Percentiles rank a stretch among this genome's conserved stretches.
These are phyloP conservation scores for Bellardia pandia DNA, from an alignment of 2,888 invertebrate genomes.

Conservation along the genomic window DNA sequence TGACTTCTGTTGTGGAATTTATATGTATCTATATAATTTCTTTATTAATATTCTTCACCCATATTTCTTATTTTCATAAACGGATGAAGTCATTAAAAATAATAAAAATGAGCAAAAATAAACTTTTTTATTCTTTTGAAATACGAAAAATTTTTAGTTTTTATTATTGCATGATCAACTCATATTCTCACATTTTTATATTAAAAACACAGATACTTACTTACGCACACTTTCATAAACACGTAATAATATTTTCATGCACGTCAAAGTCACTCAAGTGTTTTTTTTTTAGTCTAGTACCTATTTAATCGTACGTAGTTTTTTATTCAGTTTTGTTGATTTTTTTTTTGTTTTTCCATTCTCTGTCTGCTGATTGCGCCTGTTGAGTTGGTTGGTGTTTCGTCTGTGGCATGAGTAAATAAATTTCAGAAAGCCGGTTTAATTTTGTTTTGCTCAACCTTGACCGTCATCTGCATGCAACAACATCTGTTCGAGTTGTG, in stretches of 20 bases:
- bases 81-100: conserved; percentile 62
- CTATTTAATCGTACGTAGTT: neutral
- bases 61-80: conserved; percentile 34
- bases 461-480: conserved; percentile 50
- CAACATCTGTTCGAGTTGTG: conserved; percentile 3
- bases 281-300: conserved; percentile 12
- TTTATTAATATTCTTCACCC: conserved; percentile 44
- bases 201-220: neutral
- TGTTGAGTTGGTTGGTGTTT: conserved; percentile 26
- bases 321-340: neutral
- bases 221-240: neutral
- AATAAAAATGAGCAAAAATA: neutral
- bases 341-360: neutral
- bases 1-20: neutral
- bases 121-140: neutral
- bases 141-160: neutral
- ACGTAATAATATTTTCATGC: neutral
- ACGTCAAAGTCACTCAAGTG: conserved; percentile 16
- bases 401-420: conserved; percentile 28
- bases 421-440: conserved; percentile 40
- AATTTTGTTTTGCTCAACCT: conserved; percentile 31
- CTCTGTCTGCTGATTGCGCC: neutral
- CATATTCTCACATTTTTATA: conserved; percentile 2
- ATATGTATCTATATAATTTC: neutral
- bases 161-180: conserved; percentile 41